These are phyloP conservation scores for Theodoxus fluviatilis DNA, from an alignment of 2,888 invertebrate genomes.

Conservation along the genomic window DNA sequence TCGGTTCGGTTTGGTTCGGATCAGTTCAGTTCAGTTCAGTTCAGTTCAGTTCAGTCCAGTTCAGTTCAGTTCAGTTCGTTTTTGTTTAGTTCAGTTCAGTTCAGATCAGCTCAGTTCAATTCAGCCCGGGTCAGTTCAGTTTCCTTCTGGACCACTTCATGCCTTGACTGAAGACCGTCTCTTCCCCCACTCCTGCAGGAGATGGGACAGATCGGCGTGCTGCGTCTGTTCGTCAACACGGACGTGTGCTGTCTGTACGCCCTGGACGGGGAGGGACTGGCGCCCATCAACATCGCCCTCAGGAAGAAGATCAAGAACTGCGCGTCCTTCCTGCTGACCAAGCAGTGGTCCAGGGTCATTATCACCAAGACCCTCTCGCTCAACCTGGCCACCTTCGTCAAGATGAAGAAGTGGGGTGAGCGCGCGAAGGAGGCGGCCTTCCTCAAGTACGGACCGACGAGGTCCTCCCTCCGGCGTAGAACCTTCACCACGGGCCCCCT, in stretches of 20 bases:
- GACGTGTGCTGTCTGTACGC: conserved; percentile 60
- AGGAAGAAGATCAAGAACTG: conserved; percentile 57
- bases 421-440: conserved; percentile 55
- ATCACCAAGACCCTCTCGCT: conserved; percentile 47
- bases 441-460: conserved; percentile 51
- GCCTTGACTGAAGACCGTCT: too few species aligned
- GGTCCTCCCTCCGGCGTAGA: conserved; percentile 51
- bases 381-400: conserved; percentile 51
- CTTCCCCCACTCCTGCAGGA: too few species aligned
- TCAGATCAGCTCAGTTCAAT: too few species aligned
- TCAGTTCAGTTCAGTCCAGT: too few species aligned
- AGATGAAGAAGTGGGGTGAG: conserved; percentile 60
- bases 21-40: too few species aligned
- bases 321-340: conserved; percentile 62
- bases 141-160: too few species aligned
- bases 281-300: conserved; percentile 60
- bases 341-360: conserved; percentile 63
- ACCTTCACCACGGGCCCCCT: conserved; percentile 46
- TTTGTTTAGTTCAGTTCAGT: too few species aligned
- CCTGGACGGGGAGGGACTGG: conserved; percentile 57
- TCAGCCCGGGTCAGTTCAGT: too few species aligned
- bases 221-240: conserved; percentile 59
- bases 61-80: too few species aligned
- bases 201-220: too few species aligned
- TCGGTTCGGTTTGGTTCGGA: too few species aligned